A percentile compares a stretch with the other conserved stretches of the same genome.
Conservation (phyloP, 2,113 vertebrate species). For the Ascaphus truei region DNA sequence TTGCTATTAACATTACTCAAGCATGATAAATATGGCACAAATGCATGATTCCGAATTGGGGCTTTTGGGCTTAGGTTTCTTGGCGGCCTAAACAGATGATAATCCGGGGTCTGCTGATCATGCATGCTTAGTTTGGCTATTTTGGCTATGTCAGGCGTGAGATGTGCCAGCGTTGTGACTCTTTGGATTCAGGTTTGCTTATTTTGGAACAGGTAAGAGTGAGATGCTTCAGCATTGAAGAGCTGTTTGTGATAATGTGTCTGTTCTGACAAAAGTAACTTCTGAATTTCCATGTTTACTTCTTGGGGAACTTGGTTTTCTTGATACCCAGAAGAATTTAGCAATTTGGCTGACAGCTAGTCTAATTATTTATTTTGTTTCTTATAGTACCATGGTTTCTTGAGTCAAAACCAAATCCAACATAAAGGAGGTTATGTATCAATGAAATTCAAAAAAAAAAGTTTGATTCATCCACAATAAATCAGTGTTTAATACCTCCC, state of each 20-base stretch:
- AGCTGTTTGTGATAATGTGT: neutral
- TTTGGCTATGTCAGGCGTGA: neutral
- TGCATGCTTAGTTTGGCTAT: neutral
- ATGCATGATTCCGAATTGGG: neutral
- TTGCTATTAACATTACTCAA: constrained; percentile 15
- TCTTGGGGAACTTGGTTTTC: neutral
- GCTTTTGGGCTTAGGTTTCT: neutral
- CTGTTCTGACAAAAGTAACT: neutral
- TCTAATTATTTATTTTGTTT: neutral
- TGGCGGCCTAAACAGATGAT: constrained; percentile 14
- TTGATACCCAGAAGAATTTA: neutral
- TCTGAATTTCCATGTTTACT: neutral
- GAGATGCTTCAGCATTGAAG: neutral
- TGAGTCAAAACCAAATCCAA: neutral
- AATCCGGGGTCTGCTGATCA: neutral
- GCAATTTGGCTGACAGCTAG: neutral
- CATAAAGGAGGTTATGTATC: too few species aligned
- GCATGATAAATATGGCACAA: constrained; percentile 9
- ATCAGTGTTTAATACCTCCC: too few species aligned
- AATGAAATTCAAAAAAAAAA: too few species aligned
- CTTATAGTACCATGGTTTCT: neutral
- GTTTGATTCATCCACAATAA: too few species aligned
- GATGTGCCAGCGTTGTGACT: neutral
- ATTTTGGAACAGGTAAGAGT: neutral
- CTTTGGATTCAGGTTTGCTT: constrained; percentile 27